Base-by-base conservation (phyloP, 2,888 invertebrate genomes). In the Brachyptera putata region DNA sequence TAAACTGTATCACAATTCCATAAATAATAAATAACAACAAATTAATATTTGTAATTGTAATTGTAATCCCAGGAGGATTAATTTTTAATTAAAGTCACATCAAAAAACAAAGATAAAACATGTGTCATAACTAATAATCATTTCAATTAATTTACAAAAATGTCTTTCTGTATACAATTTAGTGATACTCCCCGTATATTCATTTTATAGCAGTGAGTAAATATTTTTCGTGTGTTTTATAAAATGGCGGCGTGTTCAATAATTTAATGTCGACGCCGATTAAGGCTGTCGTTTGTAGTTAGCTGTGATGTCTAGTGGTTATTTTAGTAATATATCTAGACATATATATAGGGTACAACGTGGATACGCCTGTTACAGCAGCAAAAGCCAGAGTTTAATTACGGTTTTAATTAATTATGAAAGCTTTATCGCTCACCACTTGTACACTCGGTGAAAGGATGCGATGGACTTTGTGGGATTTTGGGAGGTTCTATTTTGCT, bases 381-480 rank as follows among this genome's bases (percentile, higher is more conserved):
- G 43, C 4, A 43, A 36, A 36, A 53, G 53, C 53, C 71, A 70
- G 74, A 73, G 74, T 73, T 75, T 75, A 74, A 74, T 75, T 75
- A 74, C 69, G 64, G 71, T 69, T 69, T 71, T 74, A 74, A 75
- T 74, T 74, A 74, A 74, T 74, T 72, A 75, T 74, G 74, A 73
- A 74, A 71, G 72, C 73, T 63, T 61, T 59, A 59, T 39, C 57
- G 59, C 56, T 55, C 61, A 48, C 46, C 58, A 36, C 53, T 36
- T 36, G 58, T 36, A 61, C 48, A 43, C 25, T 48, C 34, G 46
- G 46, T 16, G 13, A 16, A 41, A 21, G 7, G 26, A 43, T 24
- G 46, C 14, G 21, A 39, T 56, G 39, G 39, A 25, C 56, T 56
- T 37, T 21, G 21, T 25, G 3, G 14, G 36, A 13, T 34, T 55